Evolutionary conservation across 2,797 vertebrate genomes (phyloP).

Genomic region (Amphiprion clarkii): DNA sequence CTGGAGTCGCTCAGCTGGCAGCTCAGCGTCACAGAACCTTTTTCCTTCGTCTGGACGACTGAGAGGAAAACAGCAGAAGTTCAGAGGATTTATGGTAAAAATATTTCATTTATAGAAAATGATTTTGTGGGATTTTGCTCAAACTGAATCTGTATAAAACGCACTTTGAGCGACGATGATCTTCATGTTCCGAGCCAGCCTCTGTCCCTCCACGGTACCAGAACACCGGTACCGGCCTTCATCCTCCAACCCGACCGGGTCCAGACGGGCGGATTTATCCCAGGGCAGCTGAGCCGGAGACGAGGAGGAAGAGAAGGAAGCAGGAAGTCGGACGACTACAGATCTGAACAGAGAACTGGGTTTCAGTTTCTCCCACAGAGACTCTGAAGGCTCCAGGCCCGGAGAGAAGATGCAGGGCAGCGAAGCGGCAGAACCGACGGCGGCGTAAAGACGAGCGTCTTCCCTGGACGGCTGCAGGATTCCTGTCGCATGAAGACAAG

Average conservation of each 20-base stretch:
- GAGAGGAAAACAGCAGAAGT: constrained; percentile 22
- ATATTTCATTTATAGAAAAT: background rate
- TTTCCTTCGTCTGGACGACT: constrained; percentile 67
- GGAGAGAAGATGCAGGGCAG: constrained; percentile 83
- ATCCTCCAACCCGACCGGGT: constrained; percentile 67
- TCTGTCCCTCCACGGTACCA: constrained; percentile 32
- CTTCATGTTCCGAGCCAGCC: constrained; percentile 66
- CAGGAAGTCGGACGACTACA: background rate
- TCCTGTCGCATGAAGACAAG: constrained; percentile 65
- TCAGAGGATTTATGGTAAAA: background rate
- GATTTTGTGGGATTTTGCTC: background rate
- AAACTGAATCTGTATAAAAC: constrained; percentile 2
- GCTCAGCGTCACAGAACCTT: constrained; percentile 62
- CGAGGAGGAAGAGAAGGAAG: constrained; percentile 28
- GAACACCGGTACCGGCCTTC: constrained; percentile 80
- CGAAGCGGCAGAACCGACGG: constrained; percentile 69
- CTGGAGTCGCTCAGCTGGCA: constrained; percentile 76
- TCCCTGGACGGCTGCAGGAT: constrained; percentile 72
- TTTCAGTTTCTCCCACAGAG: constrained; percentile 71
- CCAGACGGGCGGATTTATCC: constrained; percentile 67
- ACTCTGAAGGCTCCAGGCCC: constrained; percentile 18
- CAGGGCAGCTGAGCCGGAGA: background rate
- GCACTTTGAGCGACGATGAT: constrained; percentile 81
- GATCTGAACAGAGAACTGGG: background rate
- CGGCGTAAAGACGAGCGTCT: constrained; percentile 69